Evolutionary conservation across 2,797 vertebrate genomes (phyloP).

Genomic region (Sebastes vulpes): DNA sequence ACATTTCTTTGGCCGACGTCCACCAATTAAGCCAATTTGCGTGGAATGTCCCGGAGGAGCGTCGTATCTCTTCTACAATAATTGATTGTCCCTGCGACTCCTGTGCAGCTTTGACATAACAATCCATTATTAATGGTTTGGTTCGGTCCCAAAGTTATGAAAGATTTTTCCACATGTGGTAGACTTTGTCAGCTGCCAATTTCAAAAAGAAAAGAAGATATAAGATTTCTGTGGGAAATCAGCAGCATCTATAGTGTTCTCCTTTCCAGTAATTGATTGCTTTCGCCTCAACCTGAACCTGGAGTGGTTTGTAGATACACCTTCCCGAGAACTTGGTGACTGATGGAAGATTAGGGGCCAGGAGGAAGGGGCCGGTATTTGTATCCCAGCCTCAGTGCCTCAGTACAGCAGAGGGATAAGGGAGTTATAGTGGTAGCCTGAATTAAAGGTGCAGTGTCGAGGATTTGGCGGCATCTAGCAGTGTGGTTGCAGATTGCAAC

Average conservation of each 20-base stretch:
- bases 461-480: not conserved
- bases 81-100: conserved; percentile 48
- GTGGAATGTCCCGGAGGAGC: conserved; percentile 16
- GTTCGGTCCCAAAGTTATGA: conserved; percentile 58
- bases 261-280: conserved; percentile 58
- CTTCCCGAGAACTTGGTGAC: conserved; percentile 28
- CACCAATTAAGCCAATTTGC: conserved; percentile 48
- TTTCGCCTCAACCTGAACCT: conserved; percentile 46
- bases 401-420: not conserved
- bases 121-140: conserved; percentile 68
- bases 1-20: conserved; percentile 37
- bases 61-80: conserved; percentile 14
- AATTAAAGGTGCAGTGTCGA: not conserved
- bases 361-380: not conserved
- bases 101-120: conserved; percentile 44
- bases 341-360: conserved; percentile 26
- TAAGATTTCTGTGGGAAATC: conserved; percentile 63
- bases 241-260: conserved; percentile 44
- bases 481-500: not conserved
- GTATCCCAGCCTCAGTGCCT: conserved; percentile 8
- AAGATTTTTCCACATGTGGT: conserved; percentile 77
- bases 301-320: conserved; percentile 38
- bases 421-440: not conserved
- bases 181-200: conserved; percentile 68
- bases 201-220: conserved; percentile 57